Base-by-base conservation (phyloP, 2,113 vertebrate species). In the Climacteris rufus region DNA sequence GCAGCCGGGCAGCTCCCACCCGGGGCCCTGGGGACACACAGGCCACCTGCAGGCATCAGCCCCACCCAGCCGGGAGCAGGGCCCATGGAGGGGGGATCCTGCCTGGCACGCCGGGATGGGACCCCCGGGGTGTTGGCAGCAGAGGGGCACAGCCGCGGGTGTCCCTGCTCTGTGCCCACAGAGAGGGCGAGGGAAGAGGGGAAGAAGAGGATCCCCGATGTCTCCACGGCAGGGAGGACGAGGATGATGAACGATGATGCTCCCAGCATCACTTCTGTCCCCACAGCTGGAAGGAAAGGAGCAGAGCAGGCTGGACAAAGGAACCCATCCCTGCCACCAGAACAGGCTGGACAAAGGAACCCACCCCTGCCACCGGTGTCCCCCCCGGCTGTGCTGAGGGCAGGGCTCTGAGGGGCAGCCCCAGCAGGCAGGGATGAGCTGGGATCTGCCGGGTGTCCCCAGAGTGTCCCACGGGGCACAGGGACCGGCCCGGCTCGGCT, bases 101-200 rank as follows among this genome's bases (percentile, higher is more conserved):
- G 21, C 42, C 70, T 0, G 0, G 20, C 28, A 28, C 0, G 1
- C 9, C 0, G 0, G 52, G 28, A 31, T 16, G 35, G 31, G 61
- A 70, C 24, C 25, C 59, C 22, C 2, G 6, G 31, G 50, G 39
- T n/a, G 54, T n/a, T 53, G 59, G 37, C 57, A 35, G 31, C 0
- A 0, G 17, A 40, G 24, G 5, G 15, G 12, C 93, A 42, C 64
- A 49, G 86, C 24, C 45, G 21, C 28, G 0, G 2, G 1, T 15
- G 37, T 59, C 66, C 39, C n/a, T 52, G 39, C 31, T 25, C 66
- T 21, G 39, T 59, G 45, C n/a, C 85, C 6, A 10, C 56, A 45
- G 15, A 40, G 30, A 33, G 25, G 3, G 3, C 11, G 35, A 30
- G 53, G 71, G 20, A 61, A 9, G 30, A 59, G n/a, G 64, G 74